Evolutionary conservation across 2,113 vertebrate species (phyloP), one percentile per base, ranked within the genome.

Genomic region (Balaenoptera acutorostrata): DNA sequence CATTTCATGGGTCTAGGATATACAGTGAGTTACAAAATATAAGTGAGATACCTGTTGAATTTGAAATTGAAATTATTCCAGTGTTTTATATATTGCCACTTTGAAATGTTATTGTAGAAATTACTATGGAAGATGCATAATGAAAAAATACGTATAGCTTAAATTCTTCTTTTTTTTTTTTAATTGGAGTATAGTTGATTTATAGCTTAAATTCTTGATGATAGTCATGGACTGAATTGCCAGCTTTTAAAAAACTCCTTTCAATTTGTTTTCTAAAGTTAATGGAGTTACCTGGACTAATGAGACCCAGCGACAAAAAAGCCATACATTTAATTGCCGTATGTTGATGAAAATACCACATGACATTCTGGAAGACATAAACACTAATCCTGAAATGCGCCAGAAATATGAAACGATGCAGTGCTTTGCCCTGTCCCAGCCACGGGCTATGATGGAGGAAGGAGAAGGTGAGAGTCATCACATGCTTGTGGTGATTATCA

Each of bases 321-420:
- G 99, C 96, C 99, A 99, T 93, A 99, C 99, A 0, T 99, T 99
- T 97, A 99, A 99, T 97, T 99, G 99, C 90, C 99, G 99, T 18
- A 99, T 99, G 99, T 98, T 99, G 98, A 99, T 99, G 94, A 99
- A 99, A 98, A 99, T 98, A 29, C 97, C 98, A 80, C 99, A 98
- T 13, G 99, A 99, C 92, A 83, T 98, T 97, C 92, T 99, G 78
- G 99, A 99, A 93, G 99, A 99, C 92, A 98, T 99, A 23, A 99
- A 98, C 29, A 97, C 97, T 81, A 98, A 97, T 69, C 98, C 98
- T 80, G 99, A 99, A 66, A 29, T 93, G 3, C 98, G 94, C 90
- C 99, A 99, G n/a, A 99, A 99, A 98, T 99, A 99, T 0, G 99
- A 99, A 98, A 99, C 99, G 41, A 99, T 99, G 99, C 99, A 99